Base-by-base conservation (phyloP, 2,888 invertebrate species). In the Terebella lapidaria region DNA sequence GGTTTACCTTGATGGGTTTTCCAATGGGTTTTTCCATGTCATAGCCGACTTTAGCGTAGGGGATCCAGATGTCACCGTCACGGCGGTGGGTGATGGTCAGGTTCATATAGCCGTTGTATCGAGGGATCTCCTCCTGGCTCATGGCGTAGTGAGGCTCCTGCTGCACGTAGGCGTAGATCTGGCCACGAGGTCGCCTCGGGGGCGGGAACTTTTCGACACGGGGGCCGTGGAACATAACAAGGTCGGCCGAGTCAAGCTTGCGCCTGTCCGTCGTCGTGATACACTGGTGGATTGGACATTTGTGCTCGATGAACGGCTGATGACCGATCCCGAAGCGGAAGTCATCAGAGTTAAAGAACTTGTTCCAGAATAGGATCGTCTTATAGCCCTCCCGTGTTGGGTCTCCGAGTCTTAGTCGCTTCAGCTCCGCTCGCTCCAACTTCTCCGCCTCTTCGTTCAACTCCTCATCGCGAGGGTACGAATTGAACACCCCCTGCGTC, bases 11-110 rank as follows among this genome's bases (percentile, higher is more conserved):
- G 5, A 49, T 49, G n/a, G 10, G 10, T 5, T 22, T 49, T 24
- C 22, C 22, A 18, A 35, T 10, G n/a, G 18, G 5, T 5, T 10
- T 10, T 22, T 22, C 18, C 18, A 5, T 49, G 24, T 10, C 5
- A 24, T 10, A 22, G 49, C 5, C n/a, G 56, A 51, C n/a, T 28
- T 57, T 59, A 1, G 68, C 68, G 42, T 68, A 69, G 1, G 63
- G 66, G 15, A 63, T 27, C 3, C 61, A 59, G 4, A 71, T 59
- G 54, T 71, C 71, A 1, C 71, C 62, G 49, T 69, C 70, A 0
- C 30, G 52, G 25, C 69, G 54, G 52, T 70, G 70, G 3, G 70
- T 68, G 66, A 66, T 60, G 1, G 72, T 69, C 66, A 66, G 65
- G 61, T 72, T 72, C 55, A 72, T 69, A 27, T 56, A 49, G 1